Percentiles rank a stretch among this genome's conserved stretches.
Evolutionary conservation across 2,797 vertebrate species (phyloP).

Genomic region (Paedocypris micromegethes): DNA sequence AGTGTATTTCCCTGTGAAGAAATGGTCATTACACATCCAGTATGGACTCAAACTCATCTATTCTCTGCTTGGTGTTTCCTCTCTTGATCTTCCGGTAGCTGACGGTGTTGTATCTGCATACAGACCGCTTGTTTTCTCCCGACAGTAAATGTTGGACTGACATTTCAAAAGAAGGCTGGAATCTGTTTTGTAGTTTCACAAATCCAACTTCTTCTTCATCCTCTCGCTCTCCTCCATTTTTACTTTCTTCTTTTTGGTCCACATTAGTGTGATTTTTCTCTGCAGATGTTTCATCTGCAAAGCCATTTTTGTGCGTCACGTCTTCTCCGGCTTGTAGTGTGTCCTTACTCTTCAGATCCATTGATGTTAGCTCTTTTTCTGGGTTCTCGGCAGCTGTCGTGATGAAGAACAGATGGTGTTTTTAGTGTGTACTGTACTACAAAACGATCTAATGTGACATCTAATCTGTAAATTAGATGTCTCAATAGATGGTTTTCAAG

Average conservation of each 20-base stretch:
- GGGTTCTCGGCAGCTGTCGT: conserved; percentile 8
- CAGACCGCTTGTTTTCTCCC: conserved; percentile 58
- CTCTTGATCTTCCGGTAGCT: conserved; percentile 86
- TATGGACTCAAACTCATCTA: conserved; percentile 91
- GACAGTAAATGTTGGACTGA: conserved; percentile 23
- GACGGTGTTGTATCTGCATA: conserved; percentile 82
- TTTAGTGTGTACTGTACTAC: background rate
- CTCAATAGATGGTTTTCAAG: too few species aligned
- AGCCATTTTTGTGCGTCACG: conserved; percentile 48
- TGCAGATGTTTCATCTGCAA: conserved; percentile 15
- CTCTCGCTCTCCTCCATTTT: conserved; percentile 51
- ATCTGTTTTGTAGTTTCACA: conserved; percentile 32
- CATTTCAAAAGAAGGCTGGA: conserved; percentile 48
- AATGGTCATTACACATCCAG: conserved; percentile 65
- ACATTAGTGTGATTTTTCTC: conserved; percentile 16
- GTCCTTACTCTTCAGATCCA: conserved; percentile 41
- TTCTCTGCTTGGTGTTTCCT: conserved; percentile 88
- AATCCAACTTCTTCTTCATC: conserved; percentile 35
- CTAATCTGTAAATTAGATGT: too few species aligned
- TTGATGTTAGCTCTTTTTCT: conserved; percentile 33
- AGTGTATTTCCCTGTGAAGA: background rate
- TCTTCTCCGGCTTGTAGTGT: conserved; percentile 29
- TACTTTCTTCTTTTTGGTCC: conserved; percentile 54
- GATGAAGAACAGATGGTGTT: background rate
- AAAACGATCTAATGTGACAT: too few species aligned